phyloP scores from a whole-genome alignment of 2,113 vertebrate species.

The Lagopus muta region DNA sequence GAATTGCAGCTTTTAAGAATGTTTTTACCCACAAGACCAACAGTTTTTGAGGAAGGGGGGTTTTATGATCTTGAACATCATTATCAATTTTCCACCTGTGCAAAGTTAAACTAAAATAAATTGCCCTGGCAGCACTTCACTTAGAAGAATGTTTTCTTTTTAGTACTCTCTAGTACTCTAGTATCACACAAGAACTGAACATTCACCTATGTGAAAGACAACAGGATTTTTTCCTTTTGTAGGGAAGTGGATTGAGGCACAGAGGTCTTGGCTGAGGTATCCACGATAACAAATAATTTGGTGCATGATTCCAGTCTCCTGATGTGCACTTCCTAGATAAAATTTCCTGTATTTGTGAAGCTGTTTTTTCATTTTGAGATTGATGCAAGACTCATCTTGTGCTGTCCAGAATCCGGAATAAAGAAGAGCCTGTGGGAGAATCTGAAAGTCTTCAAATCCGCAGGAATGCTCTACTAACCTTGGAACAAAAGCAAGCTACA shows the following conservation, averaged over 20 bases:
- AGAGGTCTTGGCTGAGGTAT: not conserved
- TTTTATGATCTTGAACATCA: not conserved
- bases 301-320: not conserved
- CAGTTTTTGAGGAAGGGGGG: not conserved
- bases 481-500: not conserved
- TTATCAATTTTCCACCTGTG: not conserved
- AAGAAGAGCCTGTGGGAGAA: rapidly evolving
- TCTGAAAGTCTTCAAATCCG: not conserved
- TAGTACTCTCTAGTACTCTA: not conserved
- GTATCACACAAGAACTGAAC: rapidly evolving
- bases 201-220: not conserved
- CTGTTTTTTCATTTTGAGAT: not conserved
- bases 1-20: not conserved
- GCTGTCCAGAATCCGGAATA: not conserved
- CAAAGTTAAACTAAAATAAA: not conserved
- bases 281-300: not conserved
- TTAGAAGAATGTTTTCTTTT: not conserved
- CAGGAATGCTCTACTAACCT: not conserved
- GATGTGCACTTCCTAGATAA: not conserved
- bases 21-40: not conserved
- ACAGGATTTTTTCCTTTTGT: not conserved
- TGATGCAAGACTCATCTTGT: not conserved
- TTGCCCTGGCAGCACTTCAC: not conserved
- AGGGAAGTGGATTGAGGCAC: not conserved
- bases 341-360: not conserved